Percentiles rank a stretch among this genome's conserved stretches.
Conservation (phyloP, 2,113 vertebrate species). For the Nibea coibor region DNA sequence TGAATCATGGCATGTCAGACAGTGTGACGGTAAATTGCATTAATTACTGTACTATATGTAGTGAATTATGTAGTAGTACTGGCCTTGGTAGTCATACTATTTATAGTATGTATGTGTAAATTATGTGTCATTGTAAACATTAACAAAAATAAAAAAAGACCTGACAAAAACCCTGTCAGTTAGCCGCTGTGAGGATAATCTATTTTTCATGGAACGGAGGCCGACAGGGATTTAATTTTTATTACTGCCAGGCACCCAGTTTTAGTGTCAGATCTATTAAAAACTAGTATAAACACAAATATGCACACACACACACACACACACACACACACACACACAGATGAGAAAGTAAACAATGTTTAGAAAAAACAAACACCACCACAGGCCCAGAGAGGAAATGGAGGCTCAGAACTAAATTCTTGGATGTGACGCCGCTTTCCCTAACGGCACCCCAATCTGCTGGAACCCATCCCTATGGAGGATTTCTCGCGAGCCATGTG, state of each 20-base stretch:
- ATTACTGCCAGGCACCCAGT: slow-evolving; percentile 69
- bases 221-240: slow-evolving; percentile 72
- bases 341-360: slow-evolving; percentile 76
- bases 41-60: slow-evolving; percentile 9
- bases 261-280: slow-evolving; percentile 64
- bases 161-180: slow-evolving; percentile 48
- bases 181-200: slow-evolving; percentile 53
- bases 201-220: slow-evolving; percentile 71
- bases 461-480: slow-evolving; percentile 73
- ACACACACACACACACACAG: slow-evolving; percentile 45
- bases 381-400: slow-evolving; percentile 66
- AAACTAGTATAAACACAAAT: slow-evolving; percentile 67
- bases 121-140: slow-evolving; percentile 47
- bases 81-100: slow-evolving; percentile 18
- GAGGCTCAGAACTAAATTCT: slow-evolving; percentile 76
- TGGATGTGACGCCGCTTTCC: slow-evolving; percentile 72
- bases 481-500: slow-evolving; percentile 70
- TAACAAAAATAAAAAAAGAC: slow-evolving; percentile 49
- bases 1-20: slow-evolving; percentile 8
- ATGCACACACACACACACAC: slow-evolving; percentile 48
- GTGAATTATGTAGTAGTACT: background rate
- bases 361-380: slow-evolving; percentile 77
- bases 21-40: background rate
- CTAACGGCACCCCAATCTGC: slow-evolving; percentile 73
- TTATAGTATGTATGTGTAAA: slow-evolving; percentile 21